Conservation (phyloP, 2,888 invertebrate genomes). For the Salpingus planirostris region DNA sequence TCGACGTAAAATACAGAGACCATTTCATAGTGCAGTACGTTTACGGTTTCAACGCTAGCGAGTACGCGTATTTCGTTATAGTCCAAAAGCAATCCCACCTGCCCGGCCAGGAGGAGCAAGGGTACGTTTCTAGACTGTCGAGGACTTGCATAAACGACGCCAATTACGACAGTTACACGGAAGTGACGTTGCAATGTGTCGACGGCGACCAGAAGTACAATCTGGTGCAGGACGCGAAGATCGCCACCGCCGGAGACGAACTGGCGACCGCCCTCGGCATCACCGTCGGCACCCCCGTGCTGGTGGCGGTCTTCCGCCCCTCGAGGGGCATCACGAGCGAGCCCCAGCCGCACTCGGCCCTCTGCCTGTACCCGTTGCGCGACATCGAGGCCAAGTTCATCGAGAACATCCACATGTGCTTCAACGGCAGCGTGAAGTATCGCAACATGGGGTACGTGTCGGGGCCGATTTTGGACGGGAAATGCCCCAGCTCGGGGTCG, state of each 20-base stretch:
- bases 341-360: conserved; percentile 73
- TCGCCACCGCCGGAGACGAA: conserved; percentile 75
- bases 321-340: conserved; percentile 81
- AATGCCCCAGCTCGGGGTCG: conserved; percentile 79
- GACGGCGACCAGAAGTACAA: conserved; percentile 69
- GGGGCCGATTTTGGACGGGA: conserved; percentile 82
- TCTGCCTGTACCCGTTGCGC: conserved; percentile 86
- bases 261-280: conserved; percentile 75
- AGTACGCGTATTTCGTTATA: conserved; percentile 91
- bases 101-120: conserved; percentile 79
- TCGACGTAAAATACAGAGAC: conserved; percentile 89
- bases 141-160: conserved; percentile 91
- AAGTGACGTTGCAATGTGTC: conserved; percentile 85
- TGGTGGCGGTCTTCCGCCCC: conserved; percentile 85
- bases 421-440: conserved; percentile 87
- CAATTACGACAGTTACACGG: conserved; percentile 94
- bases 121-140: conserved; percentile 82
- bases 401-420: conserved; percentile 96
- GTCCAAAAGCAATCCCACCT: conserved; percentile 90
- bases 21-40: conserved; percentile 94
- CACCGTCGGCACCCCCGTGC: conserved; percentile 67
- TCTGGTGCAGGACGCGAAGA: conserved; percentile 86
- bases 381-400: conserved; percentile 89
- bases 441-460: conserved; percentile 88
- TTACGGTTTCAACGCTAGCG: conserved; percentile 91